Evolutionary conservation across 1,140 invertebrate species (phyloP).

Genomic region (Pogonognathellus flavescens): DNA sequence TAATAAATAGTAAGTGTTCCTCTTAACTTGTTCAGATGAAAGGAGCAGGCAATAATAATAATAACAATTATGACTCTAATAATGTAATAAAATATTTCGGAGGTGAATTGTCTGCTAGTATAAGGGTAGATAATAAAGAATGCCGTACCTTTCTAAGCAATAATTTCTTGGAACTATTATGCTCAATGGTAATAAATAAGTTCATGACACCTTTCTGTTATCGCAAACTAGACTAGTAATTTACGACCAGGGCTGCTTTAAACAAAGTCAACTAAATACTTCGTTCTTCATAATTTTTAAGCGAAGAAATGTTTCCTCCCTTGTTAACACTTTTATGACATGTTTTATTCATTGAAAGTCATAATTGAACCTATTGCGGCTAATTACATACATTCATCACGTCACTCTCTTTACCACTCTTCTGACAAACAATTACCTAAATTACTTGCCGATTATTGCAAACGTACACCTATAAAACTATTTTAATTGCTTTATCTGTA

Average conservation of each 20-base stretch:
- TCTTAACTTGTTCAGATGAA: no score
- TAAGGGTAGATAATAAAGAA: not conserved
- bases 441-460: no score
- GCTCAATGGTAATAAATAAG: not conserved
- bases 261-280: no score
- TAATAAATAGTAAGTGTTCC: no score
- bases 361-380: conserved; percentile 35
- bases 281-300: no score
- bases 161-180: no score
- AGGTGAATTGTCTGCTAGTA: no score
- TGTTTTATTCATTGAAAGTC: conserved; percentile 38
- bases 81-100: no score
- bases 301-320: conserved; percentile 20
- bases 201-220: conserved; percentile 2
- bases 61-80: not conserved
- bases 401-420: conserved; percentile 32
- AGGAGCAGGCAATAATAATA: no score
- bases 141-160: not conserved
- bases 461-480: no score
- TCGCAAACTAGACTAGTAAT: conserved; percentile 22
- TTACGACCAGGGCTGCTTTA: not conserved
- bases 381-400: conserved; percentile 45
- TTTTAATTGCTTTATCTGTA: no score
- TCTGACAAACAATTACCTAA: conserved; percentile 17
- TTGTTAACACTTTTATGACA: conserved; percentile 48